A percentile compares a stretch with the other conserved stretches of the same genome.
phyloP scores from a whole-genome alignment of 2,797 vertebrate genomes.

The Luscinia luscinia region DNA sequence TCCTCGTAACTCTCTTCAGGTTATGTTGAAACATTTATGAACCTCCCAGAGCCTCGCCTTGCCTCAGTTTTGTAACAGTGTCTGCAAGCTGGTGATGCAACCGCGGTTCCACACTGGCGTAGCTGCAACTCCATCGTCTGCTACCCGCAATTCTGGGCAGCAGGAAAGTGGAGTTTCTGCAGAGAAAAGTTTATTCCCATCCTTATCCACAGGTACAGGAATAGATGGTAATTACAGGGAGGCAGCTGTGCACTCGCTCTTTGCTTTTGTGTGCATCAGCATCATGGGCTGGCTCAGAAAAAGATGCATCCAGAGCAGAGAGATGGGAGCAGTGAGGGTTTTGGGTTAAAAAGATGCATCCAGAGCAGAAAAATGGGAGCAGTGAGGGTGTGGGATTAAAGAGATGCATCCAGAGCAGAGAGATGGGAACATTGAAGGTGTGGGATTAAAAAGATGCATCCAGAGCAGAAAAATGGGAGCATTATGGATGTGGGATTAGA shows the following conservation, averaged over 20 bases:
- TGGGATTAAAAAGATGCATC: not conserved
- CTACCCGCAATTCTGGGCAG: not conserved
- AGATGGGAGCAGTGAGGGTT: not conserved
- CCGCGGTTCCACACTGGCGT: not conserved
- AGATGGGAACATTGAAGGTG: not conserved
- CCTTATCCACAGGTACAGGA: conserved; percentile 23
- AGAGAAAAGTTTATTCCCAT: not conserved
- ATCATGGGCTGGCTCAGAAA: not conserved
- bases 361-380: not conserved
- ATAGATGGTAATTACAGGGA: not conserved
- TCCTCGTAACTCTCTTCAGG: conserved; percentile 35
- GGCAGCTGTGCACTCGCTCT: not conserved
- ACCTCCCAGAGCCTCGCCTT: conserved; percentile 23
- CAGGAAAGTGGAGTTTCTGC: conserved; percentile 19
- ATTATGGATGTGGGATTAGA: not conserved
- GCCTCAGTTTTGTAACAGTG: conserved; percentile 55
- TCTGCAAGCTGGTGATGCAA: conserved; percentile 58
- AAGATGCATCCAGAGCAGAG: not conserved
- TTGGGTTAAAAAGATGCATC: not conserved
- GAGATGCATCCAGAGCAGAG: no score
- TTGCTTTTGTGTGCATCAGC: not conserved
- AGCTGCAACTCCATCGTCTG: not conserved
- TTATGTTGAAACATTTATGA: conserved; percentile 63
- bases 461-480: not conserved
- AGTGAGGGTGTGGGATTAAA: not conserved